Evolutionary conservation across 2,888 invertebrate genomes (phyloP).

Genomic region (Sicus ferrugineus): DNA sequence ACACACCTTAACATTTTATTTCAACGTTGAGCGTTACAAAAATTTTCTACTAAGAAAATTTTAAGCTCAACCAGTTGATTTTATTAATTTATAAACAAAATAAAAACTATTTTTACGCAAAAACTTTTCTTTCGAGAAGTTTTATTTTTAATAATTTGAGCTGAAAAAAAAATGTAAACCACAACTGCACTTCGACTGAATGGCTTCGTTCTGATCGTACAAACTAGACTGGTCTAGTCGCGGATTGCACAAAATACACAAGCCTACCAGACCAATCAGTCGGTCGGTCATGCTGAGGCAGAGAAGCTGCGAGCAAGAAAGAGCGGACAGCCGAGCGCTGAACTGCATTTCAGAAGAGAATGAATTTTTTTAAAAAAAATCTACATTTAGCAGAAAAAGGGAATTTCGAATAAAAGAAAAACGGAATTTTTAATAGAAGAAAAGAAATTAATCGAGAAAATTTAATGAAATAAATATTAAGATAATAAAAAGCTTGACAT

Average conservation of each 20-base stretch:
- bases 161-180: not conserved
- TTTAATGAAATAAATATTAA: too few relatives aligned
- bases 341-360: too few relatives aligned
- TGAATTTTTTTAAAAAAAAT: too few relatives aligned
- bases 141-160: not conserved
- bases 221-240: conserved; percentile 30
- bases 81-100: not conserved
- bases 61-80: not conserved
- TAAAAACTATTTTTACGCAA: not conserved
- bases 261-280: too few relatives aligned
- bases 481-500: too few relatives aligned
- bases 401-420: too few relatives aligned
- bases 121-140: not conserved
- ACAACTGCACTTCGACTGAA: conserved; percentile 9
- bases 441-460: too few relatives aligned
- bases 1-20: not conserved
- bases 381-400: too few relatives aligned
- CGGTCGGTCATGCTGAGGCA: too few relatives aligned
- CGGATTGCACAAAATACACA: not conserved
- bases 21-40: not conserved
- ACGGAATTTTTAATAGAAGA: too few relatives aligned
- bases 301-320: too few relatives aligned
- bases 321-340: too few relatives aligned
- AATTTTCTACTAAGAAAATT: not conserved
- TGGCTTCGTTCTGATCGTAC: conserved; percentile 30